Base-by-base conservation (phyloP, 2,797 vertebrate genomes). In the Liasis olivaceus region DNA sequence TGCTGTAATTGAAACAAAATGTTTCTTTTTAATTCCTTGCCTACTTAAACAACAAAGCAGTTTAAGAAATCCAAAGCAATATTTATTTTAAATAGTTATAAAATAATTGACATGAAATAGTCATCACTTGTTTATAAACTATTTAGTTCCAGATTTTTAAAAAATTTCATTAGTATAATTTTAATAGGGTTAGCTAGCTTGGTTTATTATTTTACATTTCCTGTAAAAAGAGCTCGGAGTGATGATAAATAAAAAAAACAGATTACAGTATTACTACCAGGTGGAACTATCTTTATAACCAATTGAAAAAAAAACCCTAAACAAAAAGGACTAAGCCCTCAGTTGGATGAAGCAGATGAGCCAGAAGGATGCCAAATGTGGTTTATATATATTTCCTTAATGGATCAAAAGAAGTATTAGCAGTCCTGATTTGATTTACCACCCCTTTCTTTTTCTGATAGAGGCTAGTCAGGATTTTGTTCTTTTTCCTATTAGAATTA, bases 361-460 rank as follows among this genome's bases (percentile, higher is more conserved):
- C 86, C 93, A n/a, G 88, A 91, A 95, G 54, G 88, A 91, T 94
- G 92, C n/a, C 93, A 36, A 81, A 91, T 95, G 22, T 63, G 90
- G 31, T 93, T 93, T 36, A 42, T 8, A 28, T 14, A 28, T 11
- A 47, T 31, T 14, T 59, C 22, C 47, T 42, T 47, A 24, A 47
- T 28, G 56, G 81, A 47, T 81, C 36, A 81, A 81, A 47, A 26
- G 4, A 86, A n/a, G 62, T 81, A 28, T 54, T 36, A 88, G 63
- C 24, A 56, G 36, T 64, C 47, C 8, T 59, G 36, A 89, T 14
- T 72, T 90, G 84, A 72, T 4, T 72, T 64, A 54, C 15, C 9
- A 58, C 17, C n/a, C 22, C 11, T 92, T 62, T 66, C 51, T 31
- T 84, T 54, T 36, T 28, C 7, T 81, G 72, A 36, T 42, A 22